phyloP scores from a whole-genome alignment of 2,797 vertebrate species.

The Cynodonichthys magdalenae region DNA sequence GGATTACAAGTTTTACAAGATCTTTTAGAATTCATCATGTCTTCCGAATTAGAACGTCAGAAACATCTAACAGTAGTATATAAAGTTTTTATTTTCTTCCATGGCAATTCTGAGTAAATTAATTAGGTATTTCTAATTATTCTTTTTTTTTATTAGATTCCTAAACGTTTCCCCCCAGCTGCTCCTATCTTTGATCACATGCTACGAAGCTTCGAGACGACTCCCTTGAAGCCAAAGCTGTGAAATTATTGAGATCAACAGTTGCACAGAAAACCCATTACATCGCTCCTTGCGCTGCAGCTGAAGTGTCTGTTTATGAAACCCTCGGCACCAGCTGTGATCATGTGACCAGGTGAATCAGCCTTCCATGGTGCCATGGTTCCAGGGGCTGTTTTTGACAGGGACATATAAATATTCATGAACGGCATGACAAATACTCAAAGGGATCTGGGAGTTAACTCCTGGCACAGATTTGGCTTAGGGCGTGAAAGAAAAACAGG shows the following conservation, averaged over 20 bases:
- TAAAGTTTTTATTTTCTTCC: no score
- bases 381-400: conserved; percentile 54
- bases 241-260: conserved; percentile 16
- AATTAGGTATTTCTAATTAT: not conserved
- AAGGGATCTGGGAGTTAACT: conserved; percentile 38
- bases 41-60: no score
- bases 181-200: conserved; percentile 22
- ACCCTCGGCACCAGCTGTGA: conserved; percentile 40
- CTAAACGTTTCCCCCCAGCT: not conserved
- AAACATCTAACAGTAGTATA: no score
- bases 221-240: not conserved
- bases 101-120: not conserved
- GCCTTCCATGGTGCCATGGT: conserved; percentile 41
- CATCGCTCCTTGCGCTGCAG: not conserved
- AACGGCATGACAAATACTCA: conserved; percentile 56
- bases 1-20: no score
- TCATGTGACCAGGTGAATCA: conserved; percentile 57
- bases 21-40: no score
- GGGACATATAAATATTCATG: conserved; percentile 71
- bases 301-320: conserved; percentile 13
- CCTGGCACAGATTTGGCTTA: conserved; percentile 31
- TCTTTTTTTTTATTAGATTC: not conserved
- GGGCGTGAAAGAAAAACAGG: conserved; percentile 45
- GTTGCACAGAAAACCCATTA: not conserved
- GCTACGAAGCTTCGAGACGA: conserved; percentile 3